Base-by-base conservation (phyloP, 2,888 invertebrate genomes). In the Cerastis rubricosa region DNA sequence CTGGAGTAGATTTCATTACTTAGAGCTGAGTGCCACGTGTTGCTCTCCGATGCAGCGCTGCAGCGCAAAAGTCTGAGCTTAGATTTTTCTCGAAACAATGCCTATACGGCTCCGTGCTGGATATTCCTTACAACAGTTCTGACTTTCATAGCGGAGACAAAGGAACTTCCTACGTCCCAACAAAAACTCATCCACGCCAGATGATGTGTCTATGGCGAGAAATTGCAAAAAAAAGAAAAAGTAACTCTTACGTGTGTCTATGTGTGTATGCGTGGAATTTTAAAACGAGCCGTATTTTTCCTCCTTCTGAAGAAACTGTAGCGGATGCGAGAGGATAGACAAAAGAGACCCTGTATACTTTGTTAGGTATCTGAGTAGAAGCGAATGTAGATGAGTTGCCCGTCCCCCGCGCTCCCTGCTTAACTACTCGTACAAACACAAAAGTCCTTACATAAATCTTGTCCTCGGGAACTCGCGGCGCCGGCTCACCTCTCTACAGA, bases 361-460 rank as follows among this genome's bases (percentile, higher is more conserved):
- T 94, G 95, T 94, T 94, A 94, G 93, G 90, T 94, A 95, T 93
- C 93, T 94, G 92, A 93, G 94, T 92, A 92, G 94, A 93, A 91
- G 94, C 92, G 92, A 94, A 96, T 95, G 96, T 94, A 96, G 95
- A 96, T 96, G 96, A 96, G 95, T 89, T 76, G 78, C 88, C 90
- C 89, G 90, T 88, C 91, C 90, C 88, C 90, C 91, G 88, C 91
- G 86, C 89, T 86, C 87, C 91, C 91, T 92, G 92, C 93, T 94
- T 96, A 95, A 96, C 96, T 96, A 95, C 94, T 94, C 93, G 92
- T 94, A 94, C 94, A 96, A 96, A 96, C 95, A 96, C 94, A 95
- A 96, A 96, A 96, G 95, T 97, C 95, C 95, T 94, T 94, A 95
- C 95, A 96, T 96, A 96, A 96, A 97, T 97, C 96, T 96, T 96